Percentiles rank a stretch among this genome's conserved stretches.
Conservation (phyloP, 2,797 vertebrate genomes). For the Philypnodon macrostomus region DNA sequence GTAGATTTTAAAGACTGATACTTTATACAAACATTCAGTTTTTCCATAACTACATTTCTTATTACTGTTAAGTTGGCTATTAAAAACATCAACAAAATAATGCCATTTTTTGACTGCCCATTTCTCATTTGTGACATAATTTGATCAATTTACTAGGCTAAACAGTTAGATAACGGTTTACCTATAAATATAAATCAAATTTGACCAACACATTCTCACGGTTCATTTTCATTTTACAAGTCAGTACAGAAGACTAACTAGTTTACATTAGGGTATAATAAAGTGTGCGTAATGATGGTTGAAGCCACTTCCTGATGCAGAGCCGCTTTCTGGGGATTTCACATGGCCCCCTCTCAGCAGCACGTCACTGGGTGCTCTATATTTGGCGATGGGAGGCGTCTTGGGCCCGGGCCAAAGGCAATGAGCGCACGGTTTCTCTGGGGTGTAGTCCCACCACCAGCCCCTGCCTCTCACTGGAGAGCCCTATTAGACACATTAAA, state of each 20-base stretch:
- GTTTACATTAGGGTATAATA: neutral
- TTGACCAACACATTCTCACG: too few relatives aligned
- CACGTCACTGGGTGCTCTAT: slow-evolving; percentile 75
- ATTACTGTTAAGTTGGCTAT: neutral
- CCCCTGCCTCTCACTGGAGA: slow-evolving; percentile 30
- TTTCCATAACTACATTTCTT: neutral
- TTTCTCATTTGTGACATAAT: too few relatives aligned
- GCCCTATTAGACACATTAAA: neutral
- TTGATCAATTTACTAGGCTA: too few relatives aligned
- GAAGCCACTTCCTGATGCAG: slow-evolving; percentile 62
- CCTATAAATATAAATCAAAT: too few relatives aligned
- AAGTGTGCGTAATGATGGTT: too few relatives aligned
- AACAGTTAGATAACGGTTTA: too few relatives aligned
- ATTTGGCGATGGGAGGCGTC: slow-evolving; percentile 77
- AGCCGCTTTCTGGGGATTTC: slow-evolving; percentile 72
- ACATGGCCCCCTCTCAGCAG: slow-evolving; percentile 68
- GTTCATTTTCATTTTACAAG: neutral
- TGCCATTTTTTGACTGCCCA: too few relatives aligned
- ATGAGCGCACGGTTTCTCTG: slow-evolving; percentile 53
- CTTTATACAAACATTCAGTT: too few relatives aligned
- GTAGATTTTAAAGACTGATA: too few relatives aligned
- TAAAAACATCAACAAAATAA: neutral
- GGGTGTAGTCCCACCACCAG: slow-evolving; percentile 64
- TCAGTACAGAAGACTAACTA: neutral
- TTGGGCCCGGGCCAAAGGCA: slow-evolving; percentile 54